Conservation (phyloP, 2,113 vertebrate genomes). For the Excalfactoria chinensis region DNA sequence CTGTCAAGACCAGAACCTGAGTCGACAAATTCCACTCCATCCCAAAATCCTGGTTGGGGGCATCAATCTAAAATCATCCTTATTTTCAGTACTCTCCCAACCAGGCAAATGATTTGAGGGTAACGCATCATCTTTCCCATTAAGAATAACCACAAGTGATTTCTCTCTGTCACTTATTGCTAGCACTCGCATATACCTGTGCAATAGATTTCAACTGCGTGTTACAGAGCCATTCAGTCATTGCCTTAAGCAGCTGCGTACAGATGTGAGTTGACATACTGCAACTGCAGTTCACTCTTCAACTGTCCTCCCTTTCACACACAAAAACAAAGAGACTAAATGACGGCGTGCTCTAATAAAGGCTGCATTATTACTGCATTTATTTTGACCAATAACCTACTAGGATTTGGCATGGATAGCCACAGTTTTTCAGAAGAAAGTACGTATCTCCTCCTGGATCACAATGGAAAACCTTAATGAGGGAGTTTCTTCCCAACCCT, state of each 20-base stretch:
- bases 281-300: neutral
- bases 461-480: slow-evolving; percentile 23
- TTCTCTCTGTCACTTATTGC: neutral
- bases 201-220: slow-evolving; percentile 29
- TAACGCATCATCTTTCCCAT: neutral
- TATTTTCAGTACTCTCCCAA: neutral
- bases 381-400: neutral
- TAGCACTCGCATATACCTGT: slow-evolving; percentile 8
- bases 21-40: slow-evolving; percentile 11
- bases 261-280: slow-evolving; percentile 20
- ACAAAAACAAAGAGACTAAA: neutral
- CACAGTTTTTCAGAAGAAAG: neutral
- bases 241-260: neutral
- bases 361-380: neutral
- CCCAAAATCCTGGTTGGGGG: neutral
- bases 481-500: neutral
- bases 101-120: neutral
- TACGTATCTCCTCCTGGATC: neutral
- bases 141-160: neutral
- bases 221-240: neutral
- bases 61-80: neutral
- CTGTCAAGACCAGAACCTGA: slow-evolving; percentile 21
- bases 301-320: neutral
- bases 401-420: neutral
- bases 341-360: neutral